Evolutionary conservation across 2,797 vertebrate species (phyloP).

Genomic region (Erethizon dorsatum): DNA sequence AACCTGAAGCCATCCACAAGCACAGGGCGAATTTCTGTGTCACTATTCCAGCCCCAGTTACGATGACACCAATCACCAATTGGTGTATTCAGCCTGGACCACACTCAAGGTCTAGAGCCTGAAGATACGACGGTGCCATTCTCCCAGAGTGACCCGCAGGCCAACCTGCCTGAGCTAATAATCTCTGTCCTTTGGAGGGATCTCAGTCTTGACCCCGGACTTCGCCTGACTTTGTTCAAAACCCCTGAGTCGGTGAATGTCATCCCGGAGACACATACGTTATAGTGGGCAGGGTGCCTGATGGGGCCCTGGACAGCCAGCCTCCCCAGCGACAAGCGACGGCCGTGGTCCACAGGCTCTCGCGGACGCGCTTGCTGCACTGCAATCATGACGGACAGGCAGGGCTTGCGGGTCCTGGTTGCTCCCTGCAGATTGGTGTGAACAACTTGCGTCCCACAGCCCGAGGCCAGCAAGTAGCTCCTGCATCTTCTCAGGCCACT

Average conservation of each 20-base stretch:
- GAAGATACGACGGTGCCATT: accelerated
- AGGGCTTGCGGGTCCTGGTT: background rate
- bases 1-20: background rate
- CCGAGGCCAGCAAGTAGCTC: background rate
- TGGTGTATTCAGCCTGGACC: background rate
- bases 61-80: background rate
- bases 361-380: accelerated
- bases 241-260: background rate
- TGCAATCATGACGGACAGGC: background rate
- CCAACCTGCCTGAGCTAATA: background rate
- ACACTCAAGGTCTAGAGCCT: background rate
- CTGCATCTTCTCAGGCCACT: background rate
- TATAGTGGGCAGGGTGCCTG: background rate
- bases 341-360: background rate
- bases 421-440: accelerated
- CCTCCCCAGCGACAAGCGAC: background rate
- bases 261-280: background rate
- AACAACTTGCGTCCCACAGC: background rate
- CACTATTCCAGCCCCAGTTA: background rate
- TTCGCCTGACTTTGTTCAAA: background rate
- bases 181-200: background rate
- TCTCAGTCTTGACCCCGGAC: background rate
- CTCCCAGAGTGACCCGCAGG: background rate
- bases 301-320: background rate
- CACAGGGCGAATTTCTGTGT: background rate